Evolutionary conservation across 1,140 invertebrate genomes (phyloP).

Genomic region (Bombus soroeensis): DNA sequence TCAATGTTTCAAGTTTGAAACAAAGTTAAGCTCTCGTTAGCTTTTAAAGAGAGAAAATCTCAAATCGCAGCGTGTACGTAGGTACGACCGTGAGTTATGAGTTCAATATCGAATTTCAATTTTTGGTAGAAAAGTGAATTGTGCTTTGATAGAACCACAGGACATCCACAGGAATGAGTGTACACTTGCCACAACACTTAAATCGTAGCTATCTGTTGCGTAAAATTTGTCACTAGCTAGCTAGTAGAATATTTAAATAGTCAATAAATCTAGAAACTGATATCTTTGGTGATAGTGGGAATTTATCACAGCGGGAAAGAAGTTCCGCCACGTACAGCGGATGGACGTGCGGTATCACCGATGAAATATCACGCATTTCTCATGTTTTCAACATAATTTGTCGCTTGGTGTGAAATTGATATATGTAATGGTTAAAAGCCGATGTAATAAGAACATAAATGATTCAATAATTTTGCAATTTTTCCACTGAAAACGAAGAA

Average conservation of each 20-base stretch:
- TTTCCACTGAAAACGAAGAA: too few species aligned
- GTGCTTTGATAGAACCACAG: background rate
- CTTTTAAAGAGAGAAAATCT: background rate
- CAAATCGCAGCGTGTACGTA: background rate
- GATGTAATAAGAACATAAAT: background rate
- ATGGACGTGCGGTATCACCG: background rate
- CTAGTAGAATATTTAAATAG: constrained; percentile 2
- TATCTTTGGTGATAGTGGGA: background rate
- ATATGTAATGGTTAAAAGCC: too few species aligned
- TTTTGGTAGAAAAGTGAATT: background rate
- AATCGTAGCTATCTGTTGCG: constrained; percentile 40
- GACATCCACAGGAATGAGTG: too few species aligned
- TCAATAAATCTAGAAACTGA: constrained; percentile 13
- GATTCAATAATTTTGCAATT: too few species aligned
- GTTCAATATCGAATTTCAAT: constrained; percentile 33
- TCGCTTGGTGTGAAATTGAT: background rate
- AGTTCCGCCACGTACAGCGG: background rate
- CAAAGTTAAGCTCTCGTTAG: background rate
- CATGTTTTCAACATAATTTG: background rate
- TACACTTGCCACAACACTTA: too few species aligned
- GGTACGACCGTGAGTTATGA: background rate
- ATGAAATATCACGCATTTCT: background rate
- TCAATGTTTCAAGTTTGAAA: background rate
- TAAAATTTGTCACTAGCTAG: constrained; percentile 3
- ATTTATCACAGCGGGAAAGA: constrained; percentile 21